These are phyloP conservation scores for Flexamia atlantica DNA, from an alignment of 2,888 invertebrate species.

Conservation along the genomic window DNA sequence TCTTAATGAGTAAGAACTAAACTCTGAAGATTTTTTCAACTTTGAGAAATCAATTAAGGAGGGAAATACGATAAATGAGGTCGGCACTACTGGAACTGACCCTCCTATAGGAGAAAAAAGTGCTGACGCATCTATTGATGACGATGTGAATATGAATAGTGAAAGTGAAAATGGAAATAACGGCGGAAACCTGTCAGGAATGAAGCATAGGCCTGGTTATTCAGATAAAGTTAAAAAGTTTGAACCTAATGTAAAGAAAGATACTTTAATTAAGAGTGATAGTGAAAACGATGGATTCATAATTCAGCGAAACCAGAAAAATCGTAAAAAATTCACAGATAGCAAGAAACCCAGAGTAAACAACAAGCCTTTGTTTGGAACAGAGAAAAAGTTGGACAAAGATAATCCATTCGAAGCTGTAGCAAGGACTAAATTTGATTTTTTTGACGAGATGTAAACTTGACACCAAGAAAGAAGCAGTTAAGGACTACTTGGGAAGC, in stretches of 20 bases:
- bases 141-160: background rate
- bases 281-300: background rate
- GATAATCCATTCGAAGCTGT: background rate
- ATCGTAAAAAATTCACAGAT: background rate
- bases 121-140: background rate
- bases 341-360: background rate
- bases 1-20: too few relatives aligned
- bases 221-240: background rate
- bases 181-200: too few relatives aligned
- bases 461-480: background rate
- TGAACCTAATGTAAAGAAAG: background rate
- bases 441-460: constrained; percentile 14
- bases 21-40: too few relatives aligned
- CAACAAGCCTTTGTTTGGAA: background rate
- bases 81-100: background rate
- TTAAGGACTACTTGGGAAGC: background rate
- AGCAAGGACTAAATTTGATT: background rate
- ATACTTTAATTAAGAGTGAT: background rate
- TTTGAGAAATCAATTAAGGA: too few relatives aligned
- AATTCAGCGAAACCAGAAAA: background rate
- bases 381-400: background rate
- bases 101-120: background rate
- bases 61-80: background rate
- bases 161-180: too few relatives aligned
- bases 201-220: too few relatives aligned